A percentile compares a stretch with the other conserved stretches of the same genome.
phyloP scores from a whole-genome alignment of 2,113 vertebrate species.

The Dunckerocampus dactyliophorus region DNA sequence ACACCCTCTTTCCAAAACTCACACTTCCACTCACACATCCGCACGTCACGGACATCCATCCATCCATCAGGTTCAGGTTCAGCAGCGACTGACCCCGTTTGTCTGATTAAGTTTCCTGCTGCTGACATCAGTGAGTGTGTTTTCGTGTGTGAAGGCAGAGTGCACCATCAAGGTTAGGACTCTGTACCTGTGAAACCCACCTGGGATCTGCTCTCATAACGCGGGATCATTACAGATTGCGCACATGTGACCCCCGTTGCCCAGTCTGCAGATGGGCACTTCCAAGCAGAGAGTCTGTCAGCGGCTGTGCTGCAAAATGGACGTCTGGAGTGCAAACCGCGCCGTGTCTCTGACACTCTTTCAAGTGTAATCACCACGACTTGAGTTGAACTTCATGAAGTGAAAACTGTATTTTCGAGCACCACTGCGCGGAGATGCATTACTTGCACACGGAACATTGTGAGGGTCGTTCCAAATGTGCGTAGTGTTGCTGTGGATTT shows the following conservation, averaged over 20 bases:
- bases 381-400: conserved; percentile 7
- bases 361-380: conserved; percentile 9
- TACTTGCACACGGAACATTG: no score
- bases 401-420: background rate
- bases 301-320: conserved; percentile 40
- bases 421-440: no score
- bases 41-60: conserved; percentile 14
- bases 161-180: conserved; percentile 42
- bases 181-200: conserved; percentile 36
- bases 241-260: conserved; percentile 47
- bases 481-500: no score
- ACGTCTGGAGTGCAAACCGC: conserved; percentile 14
- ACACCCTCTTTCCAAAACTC: no score
- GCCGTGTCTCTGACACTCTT: conserved; percentile 11
- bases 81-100: conserved; percentile 49
- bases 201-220: conserved; percentile 50
- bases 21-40: background rate
- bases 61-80: conserved; percentile 25
- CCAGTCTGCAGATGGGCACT: conserved; percentile 40
- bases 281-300: conserved; percentile 45
- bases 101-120: conserved; percentile 58
- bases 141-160: conserved; percentile 2
- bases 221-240: conserved; percentile 38
- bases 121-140: conserved; percentile 37
- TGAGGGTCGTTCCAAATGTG: no score